Evolutionary conservation across 2,888 invertebrate genomes (phyloP).

Genomic region (Cylloceria caligata): DNA sequence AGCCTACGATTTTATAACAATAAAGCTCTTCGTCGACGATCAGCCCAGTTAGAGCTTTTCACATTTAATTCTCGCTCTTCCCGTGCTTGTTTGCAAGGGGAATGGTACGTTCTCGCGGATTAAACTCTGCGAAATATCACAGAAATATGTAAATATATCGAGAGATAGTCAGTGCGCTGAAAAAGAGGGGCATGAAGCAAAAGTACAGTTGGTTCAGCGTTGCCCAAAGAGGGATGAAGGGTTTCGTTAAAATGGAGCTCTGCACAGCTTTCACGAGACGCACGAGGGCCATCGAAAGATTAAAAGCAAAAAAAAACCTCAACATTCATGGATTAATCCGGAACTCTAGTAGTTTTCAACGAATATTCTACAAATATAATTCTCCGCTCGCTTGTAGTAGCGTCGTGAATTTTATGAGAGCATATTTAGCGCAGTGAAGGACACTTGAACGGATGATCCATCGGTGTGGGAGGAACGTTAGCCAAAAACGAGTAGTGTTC

Average conservation of each 20-base stretch:
- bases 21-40: constrained; percentile 57
- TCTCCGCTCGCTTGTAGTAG: constrained; percentile 30
- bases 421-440: constrained; percentile 41
- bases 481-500: constrained; percentile 33
- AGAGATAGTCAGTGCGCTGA: constrained; percentile 69
- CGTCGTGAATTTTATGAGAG: constrained; percentile 32
- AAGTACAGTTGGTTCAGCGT: constrained; percentile 37
- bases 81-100: constrained; percentile 38
- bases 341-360: constrained; percentile 35
- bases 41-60: constrained; percentile 74
- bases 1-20: constrained; percentile 67
- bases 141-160: constrained; percentile 81
- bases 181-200: constrained; percentile 54
- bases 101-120: constrained; percentile 71
- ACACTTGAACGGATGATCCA: constrained; percentile 53
- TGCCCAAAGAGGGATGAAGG: constrained; percentile 41
- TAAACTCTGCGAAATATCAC: constrained; percentile 79
- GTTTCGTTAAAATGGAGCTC: constrained; percentile 38
- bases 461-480: constrained; percentile 62
- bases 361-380: constrained; percentile 10
- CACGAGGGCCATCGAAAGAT: constrained; percentile 49
- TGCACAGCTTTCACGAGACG: constrained; percentile 27
- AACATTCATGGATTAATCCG: constrained; percentile 27
- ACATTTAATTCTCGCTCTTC: constrained; percentile 78
- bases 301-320: constrained; percentile 35